Conservation (phyloP, 2,888 invertebrate species). For the Orthosia cruda region DNA sequence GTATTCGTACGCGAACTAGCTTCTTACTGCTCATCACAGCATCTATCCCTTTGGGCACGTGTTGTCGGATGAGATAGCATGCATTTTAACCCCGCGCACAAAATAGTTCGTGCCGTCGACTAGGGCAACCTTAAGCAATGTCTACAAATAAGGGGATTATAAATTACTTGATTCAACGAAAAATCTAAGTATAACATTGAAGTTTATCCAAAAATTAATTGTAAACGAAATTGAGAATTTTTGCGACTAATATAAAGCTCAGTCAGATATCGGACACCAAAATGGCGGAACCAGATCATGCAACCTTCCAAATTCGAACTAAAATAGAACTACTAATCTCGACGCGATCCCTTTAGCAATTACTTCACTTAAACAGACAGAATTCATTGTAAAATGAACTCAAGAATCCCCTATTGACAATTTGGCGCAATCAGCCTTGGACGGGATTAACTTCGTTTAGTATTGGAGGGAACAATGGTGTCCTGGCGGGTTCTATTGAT, state of each 20-base stretch:
- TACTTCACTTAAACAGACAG: slow-evolving; percentile 22
- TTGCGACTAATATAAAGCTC: not conserved
- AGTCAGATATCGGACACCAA: not conserved
- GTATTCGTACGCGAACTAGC: no score
- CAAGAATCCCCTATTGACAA: slow-evolving; percentile 49
- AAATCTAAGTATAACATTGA: not conserved
- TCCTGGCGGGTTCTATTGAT: slow-evolving; percentile 57
- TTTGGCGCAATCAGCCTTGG: slow-evolving; percentile 59
- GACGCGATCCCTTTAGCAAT: slow-evolving; percentile 23
- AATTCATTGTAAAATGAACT: slow-evolving; percentile 44
- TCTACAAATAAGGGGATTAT: no score
- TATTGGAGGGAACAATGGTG: slow-evolving; percentile 57
- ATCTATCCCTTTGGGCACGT: no score
- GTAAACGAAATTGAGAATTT: not conserved
- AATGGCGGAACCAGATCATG: not conserved
- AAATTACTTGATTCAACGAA: not conserved
- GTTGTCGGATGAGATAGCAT: no score
- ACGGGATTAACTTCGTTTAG: slow-evolving; percentile 59
- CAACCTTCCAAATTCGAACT: not conserved
- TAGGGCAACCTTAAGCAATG: no score
- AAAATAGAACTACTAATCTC: not conserved
- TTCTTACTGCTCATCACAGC: no score
- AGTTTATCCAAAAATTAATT: not conserved
- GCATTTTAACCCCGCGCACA: no score
- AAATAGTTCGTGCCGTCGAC: no score